These are phyloP conservation scores for Leucoraja erinaceus DNA, from an alignment of 2,113 vertebrate genomes.

Conservation along the genomic window DNA sequence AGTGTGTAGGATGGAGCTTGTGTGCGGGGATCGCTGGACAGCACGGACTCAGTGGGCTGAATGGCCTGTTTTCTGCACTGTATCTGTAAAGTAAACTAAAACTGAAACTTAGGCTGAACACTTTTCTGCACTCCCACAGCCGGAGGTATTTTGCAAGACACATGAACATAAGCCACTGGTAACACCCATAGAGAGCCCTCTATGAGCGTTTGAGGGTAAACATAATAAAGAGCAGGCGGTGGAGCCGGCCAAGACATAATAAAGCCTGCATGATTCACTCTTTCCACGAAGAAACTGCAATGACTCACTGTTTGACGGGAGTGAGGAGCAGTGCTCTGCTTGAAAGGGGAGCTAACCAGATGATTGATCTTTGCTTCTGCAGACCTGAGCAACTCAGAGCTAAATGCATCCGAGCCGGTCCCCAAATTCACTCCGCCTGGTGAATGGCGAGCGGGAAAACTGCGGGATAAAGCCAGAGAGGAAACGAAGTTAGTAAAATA, in stretches of 20 bases:
- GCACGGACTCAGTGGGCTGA: too few relatives aligned
- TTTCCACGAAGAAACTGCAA: conserved; percentile 18
- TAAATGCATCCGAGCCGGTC: neutral
- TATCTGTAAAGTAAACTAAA: too few relatives aligned
- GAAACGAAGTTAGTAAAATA: neutral
- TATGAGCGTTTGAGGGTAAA: neutral
- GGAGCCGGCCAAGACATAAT: neutral
- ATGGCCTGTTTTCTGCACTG: too few relatives aligned
- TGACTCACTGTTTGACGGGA: conserved; percentile 1
- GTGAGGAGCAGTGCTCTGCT: conserved; percentile 14
- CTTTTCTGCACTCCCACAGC: neutral
- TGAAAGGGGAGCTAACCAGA: neutral
- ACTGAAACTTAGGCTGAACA: neutral
- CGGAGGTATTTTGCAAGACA: neutral
- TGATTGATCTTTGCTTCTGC: conserved; percentile 1
- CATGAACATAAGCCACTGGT: neutral
- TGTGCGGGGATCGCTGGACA: too few relatives aligned
- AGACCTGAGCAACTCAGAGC: neutral
- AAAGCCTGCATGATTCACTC: conserved; percentile 9
- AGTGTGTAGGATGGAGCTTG: too few relatives aligned
- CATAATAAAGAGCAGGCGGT: neutral
- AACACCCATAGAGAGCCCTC: neutral
- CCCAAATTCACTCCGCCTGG: neutral
- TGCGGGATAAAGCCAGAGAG: neutral
- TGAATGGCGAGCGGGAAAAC: neutral